These are phyloP conservation scores for Apamea anceps DNA, from an alignment of 2,888 invertebrate genomes.

Conservation along the genomic window DNA sequence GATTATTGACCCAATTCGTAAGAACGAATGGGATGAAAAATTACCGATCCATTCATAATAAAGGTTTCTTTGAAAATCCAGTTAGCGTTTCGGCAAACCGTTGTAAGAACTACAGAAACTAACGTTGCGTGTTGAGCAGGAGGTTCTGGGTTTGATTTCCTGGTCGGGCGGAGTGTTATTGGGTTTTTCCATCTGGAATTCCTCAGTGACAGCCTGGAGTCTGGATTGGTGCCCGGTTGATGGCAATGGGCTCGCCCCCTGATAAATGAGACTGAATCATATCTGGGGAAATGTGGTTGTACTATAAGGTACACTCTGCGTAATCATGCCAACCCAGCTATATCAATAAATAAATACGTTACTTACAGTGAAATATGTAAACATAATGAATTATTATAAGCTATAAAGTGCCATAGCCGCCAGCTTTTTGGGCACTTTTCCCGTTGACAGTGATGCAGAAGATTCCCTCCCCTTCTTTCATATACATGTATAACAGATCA, in stretches of 20 bases:
- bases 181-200: neutral
- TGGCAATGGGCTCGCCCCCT: neutral
- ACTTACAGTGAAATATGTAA: too few species aligned
- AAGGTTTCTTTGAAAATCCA: neutral
- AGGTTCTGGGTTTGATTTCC: neutral
- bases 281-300: too few species aligned
- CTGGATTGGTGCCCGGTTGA: neutral
- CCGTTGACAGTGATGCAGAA: neutral
- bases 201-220: neutral
- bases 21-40: neutral
- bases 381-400: too few species aligned
- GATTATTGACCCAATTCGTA: constrained; percentile 7
- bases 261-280: neutral
- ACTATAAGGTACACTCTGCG: too few species aligned
- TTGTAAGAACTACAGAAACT: neutral
- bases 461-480: too few species aligned
- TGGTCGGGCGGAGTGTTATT: neutral
- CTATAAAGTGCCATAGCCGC: too few species aligned
- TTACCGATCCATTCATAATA: neutral
- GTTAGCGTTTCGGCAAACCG: neutral
- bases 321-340: too few species aligned
- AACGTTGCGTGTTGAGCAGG: neutral
- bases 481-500: too few species aligned
- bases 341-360: too few species aligned
- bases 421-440: neutral